phyloP scores from a whole-genome alignment of 2,797 vertebrate species.

The Hipposideros larvatus region DNA sequence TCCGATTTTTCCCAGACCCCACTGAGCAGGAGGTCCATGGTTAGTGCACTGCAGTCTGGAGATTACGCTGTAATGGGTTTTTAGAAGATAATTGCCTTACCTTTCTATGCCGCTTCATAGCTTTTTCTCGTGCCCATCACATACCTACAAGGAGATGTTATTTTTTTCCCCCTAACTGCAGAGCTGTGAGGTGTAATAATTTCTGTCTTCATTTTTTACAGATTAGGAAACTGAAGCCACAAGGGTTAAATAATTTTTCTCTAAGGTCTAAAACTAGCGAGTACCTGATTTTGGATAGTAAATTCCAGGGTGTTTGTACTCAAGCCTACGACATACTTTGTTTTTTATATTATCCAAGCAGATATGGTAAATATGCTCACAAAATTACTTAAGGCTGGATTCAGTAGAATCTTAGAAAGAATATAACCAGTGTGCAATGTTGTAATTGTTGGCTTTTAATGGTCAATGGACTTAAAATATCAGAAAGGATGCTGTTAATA shows the following conservation, averaged over 20 bases:
- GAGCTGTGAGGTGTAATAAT: neutral
- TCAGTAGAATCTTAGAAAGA: constrained; percentile 5
- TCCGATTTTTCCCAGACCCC: constrained; percentile 88
- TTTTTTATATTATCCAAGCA: constrained; percentile 16
- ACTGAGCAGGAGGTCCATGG: constrained; percentile 81
- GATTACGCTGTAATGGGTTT: neutral
- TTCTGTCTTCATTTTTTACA: neutral
- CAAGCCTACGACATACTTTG: neutral
- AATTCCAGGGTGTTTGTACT: neutral
- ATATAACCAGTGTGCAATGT: neutral
- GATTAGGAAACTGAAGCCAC: neutral
- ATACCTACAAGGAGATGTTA: neutral
- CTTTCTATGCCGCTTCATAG: neutral
- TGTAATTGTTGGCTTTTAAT: constrained; percentile 10
- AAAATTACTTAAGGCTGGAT: neutral
- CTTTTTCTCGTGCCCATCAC: neutral
- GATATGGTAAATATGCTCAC: neutral
- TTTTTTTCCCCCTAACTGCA: neutral
- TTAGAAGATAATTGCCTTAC: constrained; percentile 36
- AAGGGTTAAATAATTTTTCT: constrained; percentile 54
- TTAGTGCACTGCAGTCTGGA: constrained; percentile 78
- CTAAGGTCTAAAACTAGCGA: constrained; percentile 11
- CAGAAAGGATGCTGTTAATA: constrained; percentile 15
- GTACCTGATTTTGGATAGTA: constrained; percentile 8
- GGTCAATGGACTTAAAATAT: neutral